Base-by-base conservation (phyloP, 2,113 vertebrate genomes). In the Glaucidium brasilianum region DNA sequence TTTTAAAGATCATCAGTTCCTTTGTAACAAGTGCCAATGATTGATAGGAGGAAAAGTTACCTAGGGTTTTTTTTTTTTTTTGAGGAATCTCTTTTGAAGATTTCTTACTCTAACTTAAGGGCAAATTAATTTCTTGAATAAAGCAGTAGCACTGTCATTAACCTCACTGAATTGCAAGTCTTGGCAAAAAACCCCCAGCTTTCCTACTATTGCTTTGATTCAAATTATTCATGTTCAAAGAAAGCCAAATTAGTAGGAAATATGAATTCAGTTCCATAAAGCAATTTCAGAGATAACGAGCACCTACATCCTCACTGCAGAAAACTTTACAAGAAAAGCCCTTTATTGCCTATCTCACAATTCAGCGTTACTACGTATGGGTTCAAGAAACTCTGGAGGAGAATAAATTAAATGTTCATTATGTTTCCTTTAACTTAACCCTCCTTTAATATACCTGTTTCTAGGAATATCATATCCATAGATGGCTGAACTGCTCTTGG, bases 181-280 rank as follows among this genome's bases (percentile, higher is more conserved):
- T 35, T 52, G 47, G 64, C 26, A 90, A 83, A 92, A 6, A 29
- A 18, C 32, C 19, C 3, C 7, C 37, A 73, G 17, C 43, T 80
- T 88, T 80, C 50, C 67, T 62, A 12, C 75, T 67, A 83, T n/a
- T 91, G 52, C 76, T 92, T 92, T 72, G 75, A 86, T 72, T 71
- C 56, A 63, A 92, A 91, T 81, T 86, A 86, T 84, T 92, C 41
- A 64, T 15, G 19, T 86, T 91, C 71, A 88, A 91, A 92, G 79
- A 67, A 86, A 92, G 27, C 26, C 39, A 88, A 90, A 75, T 94
- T 59, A 77, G 30, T 35, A 67, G 39, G 64, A 83, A 88, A 81
- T 25, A 12, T 2, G 4, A 91, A 92, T 52, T 84, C 47, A 84
- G 79, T 52, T 69, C 59, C 68, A 93, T 49, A 90, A 92, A 86